A percentile compares a stretch with the other conserved stretches of the same genome.
Evolutionary conservation across 2,888 invertebrate species (phyloP).

Genomic region (Baronia brevicornis): DNA sequence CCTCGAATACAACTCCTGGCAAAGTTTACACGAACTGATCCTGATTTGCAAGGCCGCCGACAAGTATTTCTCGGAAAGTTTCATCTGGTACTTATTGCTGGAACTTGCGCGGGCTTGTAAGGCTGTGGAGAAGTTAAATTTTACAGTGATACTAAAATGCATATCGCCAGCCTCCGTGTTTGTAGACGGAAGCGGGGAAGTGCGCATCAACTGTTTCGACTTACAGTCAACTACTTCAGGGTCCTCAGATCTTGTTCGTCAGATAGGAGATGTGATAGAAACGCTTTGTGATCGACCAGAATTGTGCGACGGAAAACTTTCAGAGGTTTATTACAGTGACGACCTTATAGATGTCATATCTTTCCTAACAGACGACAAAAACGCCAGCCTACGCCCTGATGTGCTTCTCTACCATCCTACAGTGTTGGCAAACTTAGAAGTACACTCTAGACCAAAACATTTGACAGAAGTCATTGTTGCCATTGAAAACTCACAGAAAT

Average conservation of each 20-base stretch:
- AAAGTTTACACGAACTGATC: conserved; percentile 48
- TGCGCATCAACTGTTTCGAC: conserved; percentile 60
- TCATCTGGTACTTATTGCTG: conserved; percentile 58
- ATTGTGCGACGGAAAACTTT: conserved; percentile 28
- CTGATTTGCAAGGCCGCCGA: conserved; percentile 42
- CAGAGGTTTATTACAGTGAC: conserved; percentile 48
- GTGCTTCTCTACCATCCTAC: conserved; percentile 66
- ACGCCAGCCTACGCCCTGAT: conserved; percentile 45
- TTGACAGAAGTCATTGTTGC: conserved; percentile 43
- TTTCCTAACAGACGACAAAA: conserved; percentile 50
- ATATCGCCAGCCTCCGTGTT: conserved; percentile 44
- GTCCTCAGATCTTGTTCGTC: conserved; percentile 35
- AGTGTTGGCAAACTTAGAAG: conserved; percentile 57
- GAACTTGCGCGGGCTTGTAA: conserved; percentile 51
- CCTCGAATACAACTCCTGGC: conserved; percentile 59
- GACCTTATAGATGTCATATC: conserved; percentile 51
- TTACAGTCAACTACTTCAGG: conserved; percentile 23
- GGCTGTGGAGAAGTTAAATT: conserved; percentile 36
- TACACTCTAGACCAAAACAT: conserved; percentile 29
- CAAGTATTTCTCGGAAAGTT: conserved; percentile 50
- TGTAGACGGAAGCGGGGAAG: conserved; percentile 45
- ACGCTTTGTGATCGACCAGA: conserved; percentile 34
- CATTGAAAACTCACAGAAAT: conserved; percentile 27
- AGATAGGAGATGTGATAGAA: conserved; percentile 47
- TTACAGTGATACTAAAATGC: conserved; percentile 46